Evolutionary conservation across 2,113 vertebrate species (phyloP).

Genomic region (Labrus mixtus): DNA sequence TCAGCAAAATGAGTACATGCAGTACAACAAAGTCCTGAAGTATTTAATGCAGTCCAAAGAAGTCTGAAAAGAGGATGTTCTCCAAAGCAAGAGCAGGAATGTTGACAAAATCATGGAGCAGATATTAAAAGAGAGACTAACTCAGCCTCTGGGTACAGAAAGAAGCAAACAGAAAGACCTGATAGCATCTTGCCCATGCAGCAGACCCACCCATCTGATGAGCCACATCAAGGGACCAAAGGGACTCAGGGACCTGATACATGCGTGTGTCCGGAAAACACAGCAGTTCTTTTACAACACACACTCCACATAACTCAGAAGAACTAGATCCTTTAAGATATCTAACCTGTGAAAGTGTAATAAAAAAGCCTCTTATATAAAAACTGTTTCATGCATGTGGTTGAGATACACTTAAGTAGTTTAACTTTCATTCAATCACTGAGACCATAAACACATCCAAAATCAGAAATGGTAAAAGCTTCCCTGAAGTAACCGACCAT

Average conservation of each 20-base stretch:
- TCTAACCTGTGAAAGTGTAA: too few relatives aligned
- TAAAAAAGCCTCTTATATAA: too few relatives aligned
- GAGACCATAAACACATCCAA: too few relatives aligned
- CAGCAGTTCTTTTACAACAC: not conserved
- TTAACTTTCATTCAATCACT: too few relatives aligned
- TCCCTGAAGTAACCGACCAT: too few relatives aligned
- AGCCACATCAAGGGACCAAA: constrained; percentile 68
- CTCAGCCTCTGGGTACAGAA: constrained; percentile 56
- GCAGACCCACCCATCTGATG: constrained; percentile 81
- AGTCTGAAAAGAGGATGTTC: constrained; percentile 9
- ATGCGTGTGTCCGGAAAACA: constrained; percentile 3
- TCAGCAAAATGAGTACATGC: not conserved
- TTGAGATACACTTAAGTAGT: too few relatives aligned
- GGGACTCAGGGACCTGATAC: constrained; percentile 50
- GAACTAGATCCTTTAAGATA: too few relatives aligned
- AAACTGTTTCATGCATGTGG: too few relatives aligned
- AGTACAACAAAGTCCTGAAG: not conserved
- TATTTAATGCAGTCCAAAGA: not conserved
- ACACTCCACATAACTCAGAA: too few relatives aligned
- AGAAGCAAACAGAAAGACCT: constrained; percentile 45
- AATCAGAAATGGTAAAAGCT: too few relatives aligned
- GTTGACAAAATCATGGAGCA: not conserved
- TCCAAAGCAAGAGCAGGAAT: constrained; percentile 1
- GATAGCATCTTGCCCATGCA: constrained; percentile 76
- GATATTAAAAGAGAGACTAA: constrained; percentile 41